Evolutionary conservation across 2,113 vertebrate genomes (phyloP).

Genomic region (Pimephales promelas): DNA sequence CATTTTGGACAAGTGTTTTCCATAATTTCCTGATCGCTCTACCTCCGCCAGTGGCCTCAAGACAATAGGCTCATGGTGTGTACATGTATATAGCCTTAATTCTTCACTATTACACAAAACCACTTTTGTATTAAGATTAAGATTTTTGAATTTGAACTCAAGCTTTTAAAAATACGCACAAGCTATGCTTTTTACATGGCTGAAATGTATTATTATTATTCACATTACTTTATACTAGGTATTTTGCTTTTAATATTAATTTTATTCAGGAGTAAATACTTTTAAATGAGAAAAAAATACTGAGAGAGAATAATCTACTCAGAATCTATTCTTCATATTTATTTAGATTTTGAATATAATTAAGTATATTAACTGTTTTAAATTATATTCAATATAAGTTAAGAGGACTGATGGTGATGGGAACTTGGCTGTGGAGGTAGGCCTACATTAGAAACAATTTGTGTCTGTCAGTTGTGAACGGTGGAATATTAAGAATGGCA

Average conservation of each 20-base stretch:
- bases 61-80: not conserved
- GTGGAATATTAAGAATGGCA: not conserved
- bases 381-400: not conserved
- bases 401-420: not conserved
- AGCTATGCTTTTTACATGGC: not conserved
- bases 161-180: not conserved
- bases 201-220: not conserved
- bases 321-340: not conserved
- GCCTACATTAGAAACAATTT: not conserved
- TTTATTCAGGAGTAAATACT: not conserved
- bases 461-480: not conserved
- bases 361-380: not conserved
- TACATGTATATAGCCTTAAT: not conserved
- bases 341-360: not conserved
- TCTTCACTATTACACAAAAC: not conserved
- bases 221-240: not conserved
- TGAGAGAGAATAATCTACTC: not conserved
- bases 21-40: not conserved
- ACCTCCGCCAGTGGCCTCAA: not conserved
- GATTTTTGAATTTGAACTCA: not conserved
- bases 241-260: not conserved
- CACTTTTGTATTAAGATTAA: not conserved
- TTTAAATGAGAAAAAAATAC: not conserved
- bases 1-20: not conserved
- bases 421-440: not conserved